Base-by-base conservation (phyloP, 1,140 invertebrate species). In the Mamestra configurata region DNA sequence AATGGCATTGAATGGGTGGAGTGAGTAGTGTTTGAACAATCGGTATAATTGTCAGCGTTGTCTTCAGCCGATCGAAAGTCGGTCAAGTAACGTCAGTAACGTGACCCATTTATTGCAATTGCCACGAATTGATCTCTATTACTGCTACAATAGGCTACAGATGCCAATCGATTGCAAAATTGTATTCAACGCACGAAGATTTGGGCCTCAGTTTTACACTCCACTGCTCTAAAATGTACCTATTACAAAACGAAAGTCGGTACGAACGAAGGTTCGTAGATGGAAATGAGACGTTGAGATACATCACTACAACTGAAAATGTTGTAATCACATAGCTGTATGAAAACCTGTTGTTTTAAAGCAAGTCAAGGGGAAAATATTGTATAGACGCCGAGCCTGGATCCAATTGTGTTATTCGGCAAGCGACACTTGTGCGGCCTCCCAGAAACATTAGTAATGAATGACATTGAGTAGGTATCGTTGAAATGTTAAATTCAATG, bases 391-490 rank as follows among this genome's bases (percentile, higher is more conserved):
- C 79, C 77, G 73, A 86, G 80, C 76, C 79, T 82, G 84, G 72
- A 89, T 88, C 86, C 86, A 92, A 92, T 93, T 91, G 88, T 79
- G 84, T 83, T 87, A 90, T 91, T 90, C 78, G 84, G 83, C 78
- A 77, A 79, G 85, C 81, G 87, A 86, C 92, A 89, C 84, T 94
- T 91, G 77, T 93, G 79, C 81, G 92, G 93, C 89, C 88, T 94
- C 90, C 79, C 66, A 82, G 83, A 90, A 86, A 88, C 83, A 86
- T 88, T 87, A 89, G 87, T 87, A 89, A 88, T 84, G 90, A 89
- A 88, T 84, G 90, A 84, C 89, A 89, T 88, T 93, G 88, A 86
- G 81, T n/a, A n/a, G n/a, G n/a, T 71, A 82, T 86, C 86, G 82
- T 89, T 89, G 88, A 87, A 90, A 82, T 86, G 82, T 89, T 89